Evolutionary conservation across 1,140 invertebrate genomes (phyloP), one percentile per base, ranked within the genome.

Genomic region (Vanessa tameamea): DNA sequence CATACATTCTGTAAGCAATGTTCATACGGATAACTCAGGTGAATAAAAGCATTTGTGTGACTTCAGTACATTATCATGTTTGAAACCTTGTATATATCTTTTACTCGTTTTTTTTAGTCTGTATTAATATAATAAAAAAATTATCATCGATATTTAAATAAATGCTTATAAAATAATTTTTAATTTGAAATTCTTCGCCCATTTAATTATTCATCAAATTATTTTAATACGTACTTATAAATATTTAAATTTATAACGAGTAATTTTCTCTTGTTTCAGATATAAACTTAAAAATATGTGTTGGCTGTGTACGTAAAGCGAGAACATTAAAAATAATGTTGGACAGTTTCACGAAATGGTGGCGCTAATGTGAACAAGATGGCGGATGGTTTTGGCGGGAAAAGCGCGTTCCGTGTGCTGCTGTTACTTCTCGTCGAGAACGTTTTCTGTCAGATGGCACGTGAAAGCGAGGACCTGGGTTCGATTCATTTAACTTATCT

Each of bases 331-430:
- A 69, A 50, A 55, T 72, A 73, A 69, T 64, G 66, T 64, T 43
- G 65, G 48, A 64, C 64, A 55, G 20, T 75, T 75, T 70, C 63
- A 75, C 77, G 71, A 73, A 71, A 81, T 77, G 75, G 72, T 76
- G 76, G 69, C 72, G 70, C 31, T 61, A 75, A 73, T 77, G 64
- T 79, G 68, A 72, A 71, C 77, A 81, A 83, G 68, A 83, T 83
- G 81, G 81, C 81, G 77, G 77, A 76, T 53, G 72, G 59, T 73
- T 77, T 81, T 72, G 78, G 81, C 69, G 76, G 79, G 69, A 83
- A 73, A 70, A 69, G 73, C 64, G 72, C 73, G 48, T 66, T 78
- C 61, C 64, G 72, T 47, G 72, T 78, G 73, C 74, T 83, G 20
- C 67, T 83, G 63, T 63, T 81, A 16, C 71, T 80, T 53, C 64